These are phyloP conservation scores for Asbolus verrucosus DNA, from an alignment of 1,140 invertebrate genomes.

Conservation along the genomic window DNA sequence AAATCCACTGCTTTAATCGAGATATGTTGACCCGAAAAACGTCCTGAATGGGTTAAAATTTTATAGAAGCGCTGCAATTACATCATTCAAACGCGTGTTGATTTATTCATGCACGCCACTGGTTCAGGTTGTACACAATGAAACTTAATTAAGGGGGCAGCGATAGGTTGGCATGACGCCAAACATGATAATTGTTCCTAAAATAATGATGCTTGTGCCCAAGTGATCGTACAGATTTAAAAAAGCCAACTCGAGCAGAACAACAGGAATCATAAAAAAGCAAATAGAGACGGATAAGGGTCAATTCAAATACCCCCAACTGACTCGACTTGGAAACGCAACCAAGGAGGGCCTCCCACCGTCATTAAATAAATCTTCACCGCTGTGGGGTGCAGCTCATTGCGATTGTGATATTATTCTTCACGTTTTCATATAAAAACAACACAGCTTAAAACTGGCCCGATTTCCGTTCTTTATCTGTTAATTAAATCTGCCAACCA, in stretches of 20 bases:
- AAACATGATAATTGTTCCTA: slow-evolving; percentile 4
- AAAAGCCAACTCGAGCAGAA: background rate
- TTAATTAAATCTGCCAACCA: too few relatives aligned
- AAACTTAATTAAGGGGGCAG: slow-evolving; percentile 8
- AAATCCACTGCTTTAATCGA: too few relatives aligned
- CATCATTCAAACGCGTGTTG: too few relatives aligned
- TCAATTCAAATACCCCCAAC: too few relatives aligned
- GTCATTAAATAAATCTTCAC: background rate
- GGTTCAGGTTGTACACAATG: slow-evolving; percentile 10
- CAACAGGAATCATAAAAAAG: too few relatives aligned
- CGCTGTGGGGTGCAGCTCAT: too few relatives aligned
- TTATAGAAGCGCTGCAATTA: background rate
- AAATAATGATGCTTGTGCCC: slow-evolving; percentile 4
- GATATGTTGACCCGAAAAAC: background rate
- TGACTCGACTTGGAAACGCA: too few relatives aligned
- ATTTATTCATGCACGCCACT: background rate
- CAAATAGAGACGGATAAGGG: background rate
- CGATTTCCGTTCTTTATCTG: too few relatives aligned
- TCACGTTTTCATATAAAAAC: background rate
- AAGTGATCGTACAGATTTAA: background rate
- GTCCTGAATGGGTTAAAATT: too few relatives aligned
- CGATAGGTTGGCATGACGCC: background rate
- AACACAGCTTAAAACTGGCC: background rate
- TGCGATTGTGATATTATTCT: too few relatives aligned
- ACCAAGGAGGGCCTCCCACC: too few relatives aligned